These are phyloP conservation scores for Limosa lapponica DNA, from an alignment of 2,797 vertebrate genomes.

Conservation along the genomic window DNA sequence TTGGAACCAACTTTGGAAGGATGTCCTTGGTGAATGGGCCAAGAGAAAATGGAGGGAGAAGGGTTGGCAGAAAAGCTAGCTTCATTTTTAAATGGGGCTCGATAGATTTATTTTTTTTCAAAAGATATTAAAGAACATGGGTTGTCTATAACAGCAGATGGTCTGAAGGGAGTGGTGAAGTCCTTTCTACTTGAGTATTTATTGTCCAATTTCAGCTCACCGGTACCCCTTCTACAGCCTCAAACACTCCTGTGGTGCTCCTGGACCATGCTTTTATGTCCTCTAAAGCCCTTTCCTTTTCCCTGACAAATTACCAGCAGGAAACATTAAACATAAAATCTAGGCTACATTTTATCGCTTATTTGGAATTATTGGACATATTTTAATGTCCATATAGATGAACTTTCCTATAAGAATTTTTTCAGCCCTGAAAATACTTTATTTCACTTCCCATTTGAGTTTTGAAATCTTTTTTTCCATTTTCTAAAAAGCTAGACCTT, in stretches of 20 bases:
- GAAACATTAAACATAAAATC: not conserved
- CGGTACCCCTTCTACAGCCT: not conserved
- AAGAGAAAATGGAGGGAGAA: not conserved
- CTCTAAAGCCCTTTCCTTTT: not conserved
- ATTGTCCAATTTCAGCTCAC: not conserved
- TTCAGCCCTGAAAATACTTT: not conserved
- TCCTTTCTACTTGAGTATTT: not conserved
- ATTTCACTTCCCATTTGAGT: conserved; percentile 21
- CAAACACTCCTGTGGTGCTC: not conserved
- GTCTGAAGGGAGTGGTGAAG: not conserved
- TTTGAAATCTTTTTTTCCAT: conserved; percentile 13
- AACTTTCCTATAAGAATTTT: not conserved
- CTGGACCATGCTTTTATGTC: not conserved
- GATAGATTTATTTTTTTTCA: not conserved
- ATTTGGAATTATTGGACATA: not conserved
- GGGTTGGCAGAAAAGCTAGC: not conserved
- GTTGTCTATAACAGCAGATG: not conserved
- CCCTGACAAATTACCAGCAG: not conserved
- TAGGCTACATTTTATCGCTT: not conserved
- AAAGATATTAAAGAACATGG: not conserved
- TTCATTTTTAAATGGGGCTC: not conserved
- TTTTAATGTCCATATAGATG: not conserved
- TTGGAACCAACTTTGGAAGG: not conserved
- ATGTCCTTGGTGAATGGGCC: not conserved
- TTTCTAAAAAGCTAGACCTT: conserved; percentile 49